Percentiles rank a stretch among this genome's conserved stretches.
phyloP scores from a whole-genome alignment of 2,113 vertebrate genomes.

The Emydocephalus ijimae region DNA sequence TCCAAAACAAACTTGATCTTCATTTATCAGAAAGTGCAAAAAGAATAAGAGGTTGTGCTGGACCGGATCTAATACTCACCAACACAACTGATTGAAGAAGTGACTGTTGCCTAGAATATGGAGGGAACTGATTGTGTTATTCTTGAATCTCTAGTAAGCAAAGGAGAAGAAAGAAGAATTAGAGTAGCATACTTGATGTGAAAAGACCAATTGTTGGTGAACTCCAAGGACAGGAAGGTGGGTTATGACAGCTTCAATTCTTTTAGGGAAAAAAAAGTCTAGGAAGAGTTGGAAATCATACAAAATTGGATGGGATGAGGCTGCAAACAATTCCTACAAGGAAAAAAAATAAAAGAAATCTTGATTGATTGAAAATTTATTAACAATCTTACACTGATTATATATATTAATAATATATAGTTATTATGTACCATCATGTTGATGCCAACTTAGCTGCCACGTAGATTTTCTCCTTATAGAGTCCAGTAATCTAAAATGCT shows the following conservation, averaged over 20 bases:
- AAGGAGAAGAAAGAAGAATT: neutral
- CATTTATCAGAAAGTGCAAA: neutral
- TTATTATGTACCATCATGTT: neutral
- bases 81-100: neutral
- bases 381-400: no score
- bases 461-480: neutral
- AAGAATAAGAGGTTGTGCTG: neutral
- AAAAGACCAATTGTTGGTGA: neutral
- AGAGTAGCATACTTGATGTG: neutral
- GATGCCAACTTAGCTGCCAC: neutral
- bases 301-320: neutral
- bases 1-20: neutral
- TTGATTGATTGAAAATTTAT: neutral
- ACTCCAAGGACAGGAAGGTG: neutral
- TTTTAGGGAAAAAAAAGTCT: neutral
- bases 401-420: no score
- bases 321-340: neutral
- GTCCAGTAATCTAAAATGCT: neutral
- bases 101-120: neutral
- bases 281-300: neutral
- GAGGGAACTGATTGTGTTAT: neutral
- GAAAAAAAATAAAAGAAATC: neutral
- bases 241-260: neutral
- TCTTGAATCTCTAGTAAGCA: neutral
- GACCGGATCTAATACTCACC: neutral